These are phyloP conservation scores for Cotesia glomerata DNA, from an alignment of 1,140 invertebrate genomes.

Conservation along the genomic window DNA sequence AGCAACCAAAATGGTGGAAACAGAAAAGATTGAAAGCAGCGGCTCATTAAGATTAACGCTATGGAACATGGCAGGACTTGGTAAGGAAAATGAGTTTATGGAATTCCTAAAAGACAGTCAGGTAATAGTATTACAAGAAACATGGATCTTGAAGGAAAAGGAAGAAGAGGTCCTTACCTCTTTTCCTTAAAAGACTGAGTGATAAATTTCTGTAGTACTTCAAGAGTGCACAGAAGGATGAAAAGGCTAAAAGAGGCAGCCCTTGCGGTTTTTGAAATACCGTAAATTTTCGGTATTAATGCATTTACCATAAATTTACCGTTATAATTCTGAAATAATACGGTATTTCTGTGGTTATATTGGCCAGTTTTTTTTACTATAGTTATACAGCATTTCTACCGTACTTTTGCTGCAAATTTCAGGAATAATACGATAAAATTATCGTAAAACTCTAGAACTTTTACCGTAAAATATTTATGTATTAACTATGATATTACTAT, in stretches of 20 bases:
- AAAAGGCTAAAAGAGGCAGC: slow-evolving; percentile 22
- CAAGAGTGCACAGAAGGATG: slow-evolving; percentile 18
- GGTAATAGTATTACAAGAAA: slow-evolving; percentile 30
- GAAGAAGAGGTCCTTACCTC: slow-evolving; percentile 15
- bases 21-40: background rate
- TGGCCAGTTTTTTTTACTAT: too few species aligned
- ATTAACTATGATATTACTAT: too few species aligned
- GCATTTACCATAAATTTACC: too few species aligned
- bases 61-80: slow-evolving; percentile 21
- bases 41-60: background rate
- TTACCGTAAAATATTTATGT: too few species aligned
- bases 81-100: slow-evolving; percentile 30
- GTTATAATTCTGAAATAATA: too few species aligned
- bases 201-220: slow-evolving; percentile 21
- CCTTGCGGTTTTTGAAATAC: too few species aligned
- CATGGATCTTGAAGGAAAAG: slow-evolving; percentile 32
- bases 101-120: slow-evolving; percentile 25
- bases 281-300: too few species aligned
- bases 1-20: background rate
- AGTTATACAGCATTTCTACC: too few species aligned
- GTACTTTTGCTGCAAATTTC: too few species aligned
- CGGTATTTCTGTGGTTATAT: too few species aligned
- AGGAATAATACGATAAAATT: too few species aligned
- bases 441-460: too few species aligned
- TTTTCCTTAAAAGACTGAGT: slow-evolving; percentile 1